Evolutionary conservation across 1,140 invertebrate genomes (phyloP).

Genomic region (Drosophila pseudoananassae): DNA sequence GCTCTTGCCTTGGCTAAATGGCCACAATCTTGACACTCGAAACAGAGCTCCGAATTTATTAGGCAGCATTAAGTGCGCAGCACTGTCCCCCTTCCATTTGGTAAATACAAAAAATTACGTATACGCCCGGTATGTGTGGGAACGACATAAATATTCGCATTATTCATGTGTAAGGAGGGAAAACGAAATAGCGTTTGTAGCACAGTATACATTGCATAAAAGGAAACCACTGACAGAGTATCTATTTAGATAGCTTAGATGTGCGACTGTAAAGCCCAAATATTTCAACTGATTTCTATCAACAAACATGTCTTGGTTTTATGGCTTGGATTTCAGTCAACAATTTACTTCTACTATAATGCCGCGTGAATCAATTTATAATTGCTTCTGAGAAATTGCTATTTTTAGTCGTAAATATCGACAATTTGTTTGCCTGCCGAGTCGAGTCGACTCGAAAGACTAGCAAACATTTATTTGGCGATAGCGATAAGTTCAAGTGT

Average conservation of each 20-base stretch:
- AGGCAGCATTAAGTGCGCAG: constrained; percentile 45
- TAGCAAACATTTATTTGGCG: constrained; percentile 21
- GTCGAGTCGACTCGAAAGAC: neutral
- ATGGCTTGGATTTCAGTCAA: neutral
- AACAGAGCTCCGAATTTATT: constrained; percentile 67
- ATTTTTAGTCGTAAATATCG: constrained; percentile 39
- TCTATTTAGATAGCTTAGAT: too few relatives aligned
- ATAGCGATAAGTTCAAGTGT: constrained; percentile 33
- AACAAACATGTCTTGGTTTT: neutral
- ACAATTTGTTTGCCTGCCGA: constrained; percentile 21
- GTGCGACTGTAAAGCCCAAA: too few relatives aligned
- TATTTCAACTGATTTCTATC: neutral
- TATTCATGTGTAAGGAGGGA: constrained; percentile 36
- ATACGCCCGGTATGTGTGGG: constrained; percentile 42
- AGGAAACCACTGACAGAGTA: neutral
- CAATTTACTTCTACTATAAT: neutral
- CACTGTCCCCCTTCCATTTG: constrained; percentile 23
- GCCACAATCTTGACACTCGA: constrained; percentile 71
- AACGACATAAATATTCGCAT: constrained; percentile 63
- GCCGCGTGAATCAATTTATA: constrained; percentile 28
- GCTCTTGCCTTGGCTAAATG: constrained; percentile 44
- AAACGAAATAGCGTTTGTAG: neutral
- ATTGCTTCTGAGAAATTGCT: constrained; percentile 32
- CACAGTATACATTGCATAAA: neutral
- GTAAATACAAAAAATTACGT: constrained; percentile 37